phyloP scores from a whole-genome alignment of 2,797 vertebrate genomes.

The Botia almorhae region DNA sequence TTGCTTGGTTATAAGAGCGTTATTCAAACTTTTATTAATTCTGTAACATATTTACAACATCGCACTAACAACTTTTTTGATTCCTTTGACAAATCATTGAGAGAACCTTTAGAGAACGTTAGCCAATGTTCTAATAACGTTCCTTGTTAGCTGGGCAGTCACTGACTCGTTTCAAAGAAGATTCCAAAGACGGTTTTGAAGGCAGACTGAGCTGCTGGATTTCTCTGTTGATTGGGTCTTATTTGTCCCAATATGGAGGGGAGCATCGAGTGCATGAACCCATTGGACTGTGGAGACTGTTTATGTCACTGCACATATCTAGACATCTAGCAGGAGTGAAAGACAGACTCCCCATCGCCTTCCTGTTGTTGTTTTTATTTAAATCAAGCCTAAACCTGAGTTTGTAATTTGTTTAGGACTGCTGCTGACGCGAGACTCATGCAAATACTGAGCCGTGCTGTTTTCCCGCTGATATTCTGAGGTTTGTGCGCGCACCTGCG shows the following conservation, averaged over 20 bases:
- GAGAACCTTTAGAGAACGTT: too few relatives aligned
- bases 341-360: not conserved
- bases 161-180: not conserved
- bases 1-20: too few relatives aligned
- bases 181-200: not conserved
- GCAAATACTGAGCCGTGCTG: conserved; percentile 9
- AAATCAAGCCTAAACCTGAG: conserved; percentile 15
- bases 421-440: not conserved
- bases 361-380: conserved; percentile 12
- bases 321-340: conserved; percentile 28
- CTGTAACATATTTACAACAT: too few relatives aligned
- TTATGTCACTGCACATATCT: conserved; percentile 34
- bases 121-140: too few relatives aligned
- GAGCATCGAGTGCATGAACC: conserved; percentile 36
- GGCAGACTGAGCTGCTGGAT: conserved; percentile 11
- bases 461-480: conserved; percentile 24
- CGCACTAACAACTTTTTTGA: too few relatives aligned
- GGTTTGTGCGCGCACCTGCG: conserved; percentile 38
- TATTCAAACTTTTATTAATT: too few relatives aligned
- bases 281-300: conserved; percentile 33
- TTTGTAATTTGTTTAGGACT: conserved; percentile 18
- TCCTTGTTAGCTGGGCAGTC: not conserved
- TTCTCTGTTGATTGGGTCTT: conserved; percentile 20
- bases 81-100: too few relatives aligned
- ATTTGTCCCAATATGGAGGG: conserved; percentile 55